phyloP scores from a whole-genome alignment of 1,140 invertebrate species.

The Monomorium pharaonis region DNA sequence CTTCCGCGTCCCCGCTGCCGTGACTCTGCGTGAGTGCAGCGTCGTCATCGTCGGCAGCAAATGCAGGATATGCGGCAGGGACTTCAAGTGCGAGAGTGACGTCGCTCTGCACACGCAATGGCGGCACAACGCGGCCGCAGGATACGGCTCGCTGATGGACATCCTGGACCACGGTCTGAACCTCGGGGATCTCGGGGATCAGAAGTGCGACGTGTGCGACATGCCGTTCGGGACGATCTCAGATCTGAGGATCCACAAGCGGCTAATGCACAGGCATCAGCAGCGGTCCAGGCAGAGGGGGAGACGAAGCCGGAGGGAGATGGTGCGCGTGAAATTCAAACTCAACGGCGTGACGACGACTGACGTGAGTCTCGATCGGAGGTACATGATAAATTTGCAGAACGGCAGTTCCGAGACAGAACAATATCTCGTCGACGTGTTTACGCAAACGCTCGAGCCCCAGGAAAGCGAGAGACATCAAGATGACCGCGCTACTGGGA shows the following conservation, averaged over 20 bases:
- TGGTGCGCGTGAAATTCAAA: slow-evolving; percentile 58
- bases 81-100: slow-evolving; percentile 73
- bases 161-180: neutral
- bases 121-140: neutral
- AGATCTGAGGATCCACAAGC: neutral
- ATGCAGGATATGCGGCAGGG: slow-evolving; percentile 70
- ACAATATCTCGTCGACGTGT: neutral
- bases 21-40: slow-evolving; percentile 66
- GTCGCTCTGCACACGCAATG: slow-evolving; percentile 51
- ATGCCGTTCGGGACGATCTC: neutral
- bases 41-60: slow-evolving; percentile 67
- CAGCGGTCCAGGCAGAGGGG: slow-evolving; percentile 14
- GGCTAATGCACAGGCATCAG: slow-evolving; percentile 1
- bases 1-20: neutral
- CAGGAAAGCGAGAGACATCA: neutral
- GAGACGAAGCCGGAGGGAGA: slow-evolving; percentile 6
- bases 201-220: neutral
- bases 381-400: slow-evolving; percentile 61
- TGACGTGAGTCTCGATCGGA: slow-evolving; percentile 58
- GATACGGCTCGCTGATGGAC: neutral
- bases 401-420: too few species aligned
- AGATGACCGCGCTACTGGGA: neutral
- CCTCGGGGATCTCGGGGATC: neutral
- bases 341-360: slow-evolving; percentile 65
- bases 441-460: slow-evolving; percentile 7